Conservation (phyloP, 2,113 vertebrate genomes). For the Gymnobelideus leadbeateri region DNA sequence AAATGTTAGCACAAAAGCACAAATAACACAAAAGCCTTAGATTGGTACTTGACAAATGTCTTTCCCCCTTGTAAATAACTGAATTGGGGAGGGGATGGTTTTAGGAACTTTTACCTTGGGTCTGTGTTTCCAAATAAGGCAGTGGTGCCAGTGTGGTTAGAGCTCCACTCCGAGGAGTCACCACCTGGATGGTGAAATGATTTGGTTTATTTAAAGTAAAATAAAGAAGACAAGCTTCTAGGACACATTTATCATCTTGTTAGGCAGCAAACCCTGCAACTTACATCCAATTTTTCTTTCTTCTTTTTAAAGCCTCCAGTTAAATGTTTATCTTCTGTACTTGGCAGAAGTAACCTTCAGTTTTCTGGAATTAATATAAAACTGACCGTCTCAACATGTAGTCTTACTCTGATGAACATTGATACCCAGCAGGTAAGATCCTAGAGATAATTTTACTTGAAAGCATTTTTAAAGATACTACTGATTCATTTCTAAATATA, state of each 20-base stretch:
- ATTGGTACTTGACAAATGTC: neutral
- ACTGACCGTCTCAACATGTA: slow-evolving; percentile 92
- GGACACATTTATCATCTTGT: slow-evolving; percentile 21
- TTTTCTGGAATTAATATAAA: slow-evolving; percentile 92
- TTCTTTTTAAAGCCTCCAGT: slow-evolving; percentile 87
- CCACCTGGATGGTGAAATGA: neutral
- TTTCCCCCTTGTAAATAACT: neutral
- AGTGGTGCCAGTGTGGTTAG: neutral
- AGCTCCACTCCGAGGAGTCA: neutral
- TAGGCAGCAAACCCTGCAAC: slow-evolving; percentile 55
- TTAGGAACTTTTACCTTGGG: neutral
- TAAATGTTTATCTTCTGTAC: slow-evolving; percentile 89
- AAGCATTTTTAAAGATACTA: neutral
- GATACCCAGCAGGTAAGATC: slow-evolving; percentile 91
- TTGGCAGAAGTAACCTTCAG: slow-evolving; percentile 95
- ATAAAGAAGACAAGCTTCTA: slow-evolving; percentile 21
- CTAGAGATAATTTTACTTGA: neutral
- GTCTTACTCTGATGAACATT: slow-evolving; percentile 88
- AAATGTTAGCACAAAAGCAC: neutral
- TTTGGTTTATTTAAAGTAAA: slow-evolving; percentile 32
- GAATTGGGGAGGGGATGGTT: neutral
- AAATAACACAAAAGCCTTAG: neutral
- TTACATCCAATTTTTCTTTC: slow-evolving; percentile 66
- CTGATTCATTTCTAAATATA: neutral
- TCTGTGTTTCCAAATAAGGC: neutral